phyloP scores from a whole-genome alignment of 2,797 vertebrate species.

The Hapalemur alaotrensis region DNA sequence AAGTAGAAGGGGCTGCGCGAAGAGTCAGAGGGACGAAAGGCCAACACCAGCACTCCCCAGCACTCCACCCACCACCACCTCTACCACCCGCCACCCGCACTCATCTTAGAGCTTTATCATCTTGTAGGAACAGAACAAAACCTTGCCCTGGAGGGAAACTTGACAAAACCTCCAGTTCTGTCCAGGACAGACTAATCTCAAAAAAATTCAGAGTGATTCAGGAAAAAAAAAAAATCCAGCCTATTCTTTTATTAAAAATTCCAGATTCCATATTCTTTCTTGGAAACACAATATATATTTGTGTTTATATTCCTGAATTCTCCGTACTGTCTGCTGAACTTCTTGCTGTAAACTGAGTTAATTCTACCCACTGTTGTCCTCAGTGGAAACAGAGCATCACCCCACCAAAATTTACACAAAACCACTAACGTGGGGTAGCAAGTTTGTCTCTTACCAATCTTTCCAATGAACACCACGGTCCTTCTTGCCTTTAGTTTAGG shows the following conservation, averaged over 20 bases:
- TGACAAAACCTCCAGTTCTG: not conserved
- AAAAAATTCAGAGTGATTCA: not conserved
- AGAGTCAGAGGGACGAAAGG: not conserved
- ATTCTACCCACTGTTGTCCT: not conserved
- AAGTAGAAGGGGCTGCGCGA: not conserved
- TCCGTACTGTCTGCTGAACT: not conserved
- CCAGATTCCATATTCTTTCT: not conserved
- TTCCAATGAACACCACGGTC: not conserved
- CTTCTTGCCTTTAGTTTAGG: not conserved
- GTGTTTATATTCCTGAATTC: not conserved
- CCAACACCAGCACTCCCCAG: not conserved
- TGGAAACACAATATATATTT: not conserved
- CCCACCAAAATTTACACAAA: not conserved
- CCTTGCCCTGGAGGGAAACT: not conserved
- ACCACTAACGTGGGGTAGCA: not conserved
- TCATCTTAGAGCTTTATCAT: not conserved
- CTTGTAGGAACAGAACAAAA: not conserved
- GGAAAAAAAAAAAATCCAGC: not conserved
- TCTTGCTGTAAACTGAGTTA: not conserved
- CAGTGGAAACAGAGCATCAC: not conserved
- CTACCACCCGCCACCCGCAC: not conserved
- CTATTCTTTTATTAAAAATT: conserved; percentile 22
- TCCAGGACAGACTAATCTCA: not conserved
- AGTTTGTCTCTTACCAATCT: not conserved
- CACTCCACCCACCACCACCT: not conserved